These are phyloP conservation scores for Pachyramphus minor DNA, from an alignment of 2,113 vertebrate genomes.

Conservation along the genomic window DNA sequence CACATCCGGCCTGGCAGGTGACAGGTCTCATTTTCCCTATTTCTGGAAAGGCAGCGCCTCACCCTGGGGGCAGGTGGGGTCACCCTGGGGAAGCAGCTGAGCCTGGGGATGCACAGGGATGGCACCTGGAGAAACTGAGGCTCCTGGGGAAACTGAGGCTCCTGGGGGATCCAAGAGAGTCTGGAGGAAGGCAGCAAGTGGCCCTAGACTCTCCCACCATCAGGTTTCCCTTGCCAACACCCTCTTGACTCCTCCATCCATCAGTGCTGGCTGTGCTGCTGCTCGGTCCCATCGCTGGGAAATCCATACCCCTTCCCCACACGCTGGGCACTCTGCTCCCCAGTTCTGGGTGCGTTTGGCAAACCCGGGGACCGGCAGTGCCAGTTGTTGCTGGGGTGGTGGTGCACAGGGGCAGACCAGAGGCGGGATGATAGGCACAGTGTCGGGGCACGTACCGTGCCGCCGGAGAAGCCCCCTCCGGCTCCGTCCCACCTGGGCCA, in stretches of 20 bases:
- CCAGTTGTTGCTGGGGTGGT: neutral
- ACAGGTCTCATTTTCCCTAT: neutral
- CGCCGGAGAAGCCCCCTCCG: neutral
- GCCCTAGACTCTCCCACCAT: accelerated
- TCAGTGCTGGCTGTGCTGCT: neutral
- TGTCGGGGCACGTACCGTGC: neutral
- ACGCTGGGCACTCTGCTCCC: accelerated
- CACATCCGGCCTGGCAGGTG: neutral
- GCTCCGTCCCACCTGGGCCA: neutral
- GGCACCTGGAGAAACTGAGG: neutral
- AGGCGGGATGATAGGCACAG: neutral
- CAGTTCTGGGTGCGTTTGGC: neutral
- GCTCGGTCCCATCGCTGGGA: neutral
- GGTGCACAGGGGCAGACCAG: neutral
- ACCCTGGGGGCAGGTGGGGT: neutral
- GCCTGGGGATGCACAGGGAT: accelerated
- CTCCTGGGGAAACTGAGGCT: neutral
- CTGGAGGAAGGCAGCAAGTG: neutral
- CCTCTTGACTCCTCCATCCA: neutral
- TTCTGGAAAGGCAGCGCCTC: neutral
- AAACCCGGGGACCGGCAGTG: neutral
- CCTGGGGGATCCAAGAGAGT: neutral
- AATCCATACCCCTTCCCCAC: neutral
- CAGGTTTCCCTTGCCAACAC: neutral
- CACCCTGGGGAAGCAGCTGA: neutral